Conservation (phyloP, 2,888 invertebrate genomes). For the Sphaerophoria rueppellii region DNA sequence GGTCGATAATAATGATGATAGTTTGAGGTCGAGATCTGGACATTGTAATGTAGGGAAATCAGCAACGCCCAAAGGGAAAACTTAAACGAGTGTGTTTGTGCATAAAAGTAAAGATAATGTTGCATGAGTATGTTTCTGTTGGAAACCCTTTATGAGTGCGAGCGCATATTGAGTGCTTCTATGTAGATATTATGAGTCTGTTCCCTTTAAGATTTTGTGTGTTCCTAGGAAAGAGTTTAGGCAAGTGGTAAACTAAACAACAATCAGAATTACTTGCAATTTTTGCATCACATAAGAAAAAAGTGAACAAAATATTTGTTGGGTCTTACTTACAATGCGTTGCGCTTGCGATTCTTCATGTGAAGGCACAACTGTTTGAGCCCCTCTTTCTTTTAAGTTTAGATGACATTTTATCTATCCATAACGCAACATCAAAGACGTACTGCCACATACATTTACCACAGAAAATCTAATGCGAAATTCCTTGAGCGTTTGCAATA, state of each 20-base stretch:
- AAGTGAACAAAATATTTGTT: no score
- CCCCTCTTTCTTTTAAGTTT: no score
- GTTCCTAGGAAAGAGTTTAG: slow-evolving; percentile 11
- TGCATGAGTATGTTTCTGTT: slow-evolving; percentile 17
- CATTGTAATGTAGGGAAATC: slow-evolving; percentile 18
- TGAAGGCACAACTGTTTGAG: no score
- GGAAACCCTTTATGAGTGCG: slow-evolving; percentile 32
- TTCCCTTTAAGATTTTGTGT: not conserved
- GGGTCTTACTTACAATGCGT: no score
- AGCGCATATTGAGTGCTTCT: not conserved
- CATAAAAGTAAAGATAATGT: not conserved
- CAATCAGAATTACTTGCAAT: slow-evolving; percentile 29
- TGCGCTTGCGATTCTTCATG: no score
- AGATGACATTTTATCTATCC: no score
- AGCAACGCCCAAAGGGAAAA: slow-evolving; percentile 41
- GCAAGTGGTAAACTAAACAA: slow-evolving; percentile 48
- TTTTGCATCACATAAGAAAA: slow-evolving; percentile 9
- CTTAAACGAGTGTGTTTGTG: slow-evolving; percentile 23
- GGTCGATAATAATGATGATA: slow-evolving; percentile 60
- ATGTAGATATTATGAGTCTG: not conserved
- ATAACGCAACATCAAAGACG: no score
- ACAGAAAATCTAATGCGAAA: not conserved
- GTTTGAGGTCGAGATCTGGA: slow-evolving; percentile 54
- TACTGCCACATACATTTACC: not conserved
- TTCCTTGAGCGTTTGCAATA: not conserved